These are phyloP conservation scores for Eupithecia dodoneata DNA, from an alignment of 2,888 invertebrate species.

Conservation along the genomic window DNA sequence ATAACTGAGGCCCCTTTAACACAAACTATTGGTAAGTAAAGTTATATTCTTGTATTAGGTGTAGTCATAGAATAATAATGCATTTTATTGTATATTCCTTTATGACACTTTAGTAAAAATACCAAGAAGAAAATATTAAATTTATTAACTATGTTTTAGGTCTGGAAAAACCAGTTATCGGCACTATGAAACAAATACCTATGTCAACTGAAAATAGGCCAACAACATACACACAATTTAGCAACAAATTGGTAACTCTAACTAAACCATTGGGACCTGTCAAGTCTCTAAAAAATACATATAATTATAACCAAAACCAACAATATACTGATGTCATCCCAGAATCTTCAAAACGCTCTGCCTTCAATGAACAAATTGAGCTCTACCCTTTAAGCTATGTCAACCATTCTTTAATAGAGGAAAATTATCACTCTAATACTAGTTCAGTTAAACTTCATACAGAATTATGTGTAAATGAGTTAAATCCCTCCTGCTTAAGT, in stretches of 20 bases:
- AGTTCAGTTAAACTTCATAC: neutral
- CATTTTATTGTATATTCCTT: neutral
- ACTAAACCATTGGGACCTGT: neutral
- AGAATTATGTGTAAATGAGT: neutral
- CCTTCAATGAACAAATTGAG: conserved; percentile 23
- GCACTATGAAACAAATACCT: conserved; percentile 10
- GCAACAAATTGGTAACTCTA: conserved; percentile 7
- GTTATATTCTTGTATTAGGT: neutral
- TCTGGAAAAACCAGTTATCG: conserved; percentile 15
- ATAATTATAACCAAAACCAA: conserved; percentile 10
- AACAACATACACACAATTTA: conserved; percentile 14
- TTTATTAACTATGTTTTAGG: conserved; percentile 22
- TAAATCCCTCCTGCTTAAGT: neutral
- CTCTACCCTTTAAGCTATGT: conserved; percentile 15
- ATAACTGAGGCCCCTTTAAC: conserved; percentile 38
- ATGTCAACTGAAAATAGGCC: conserved; percentile 10
- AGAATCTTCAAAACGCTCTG: conserved; percentile 12
- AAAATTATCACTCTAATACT: neutral
- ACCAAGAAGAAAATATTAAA: neutral
- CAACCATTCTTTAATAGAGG: neutral
- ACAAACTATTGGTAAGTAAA: conserved; percentile 45
- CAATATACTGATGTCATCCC: conserved; percentile 4
- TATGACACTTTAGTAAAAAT: neutral
- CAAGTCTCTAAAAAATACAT: neutral
- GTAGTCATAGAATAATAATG: neutral